A percentile compares a stretch with the other conserved stretches of the same genome.
phyloP scores from a whole-genome alignment of 1,140 invertebrate genomes.

The Panagrolaimus sp. region DNA sequence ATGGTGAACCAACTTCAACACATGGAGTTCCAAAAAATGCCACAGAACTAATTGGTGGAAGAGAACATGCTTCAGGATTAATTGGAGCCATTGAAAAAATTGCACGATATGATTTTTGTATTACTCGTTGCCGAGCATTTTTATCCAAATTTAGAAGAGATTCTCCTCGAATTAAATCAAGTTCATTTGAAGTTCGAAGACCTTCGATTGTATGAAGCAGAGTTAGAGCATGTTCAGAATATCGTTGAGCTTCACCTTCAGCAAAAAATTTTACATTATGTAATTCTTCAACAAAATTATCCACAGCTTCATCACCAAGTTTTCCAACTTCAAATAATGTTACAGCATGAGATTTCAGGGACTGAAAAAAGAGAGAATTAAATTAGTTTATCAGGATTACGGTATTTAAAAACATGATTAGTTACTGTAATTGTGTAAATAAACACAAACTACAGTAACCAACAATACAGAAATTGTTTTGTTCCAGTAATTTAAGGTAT shows the following conservation, averaged over 20 bases:
- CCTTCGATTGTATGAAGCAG: constrained; percentile 75
- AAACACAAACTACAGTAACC: no score
- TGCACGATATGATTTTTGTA: constrained; percentile 84
- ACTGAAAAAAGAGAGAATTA: constrained; percentile 64
- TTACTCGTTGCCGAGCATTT: constrained; percentile 71
- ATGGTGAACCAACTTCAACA: constrained; percentile 69
- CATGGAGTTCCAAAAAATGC: constrained; percentile 71
- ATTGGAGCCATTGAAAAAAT: constrained; percentile 74
- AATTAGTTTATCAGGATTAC: background rate
- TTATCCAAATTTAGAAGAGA: constrained; percentile 79
- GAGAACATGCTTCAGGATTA: constrained; percentile 73
- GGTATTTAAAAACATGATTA: no score
- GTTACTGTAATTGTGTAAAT: no score
- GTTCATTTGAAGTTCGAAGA: constrained; percentile 68
- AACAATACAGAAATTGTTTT: no score
- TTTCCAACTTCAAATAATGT: constrained; percentile 94
- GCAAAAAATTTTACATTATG: constrained; percentile 73
- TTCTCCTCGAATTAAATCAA: constrained; percentile 83
- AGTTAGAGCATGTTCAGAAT: constrained; percentile 84
- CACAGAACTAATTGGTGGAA: constrained; percentile 68
- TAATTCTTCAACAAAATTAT: constrained; percentile 80
- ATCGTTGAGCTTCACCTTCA: constrained; percentile 84
- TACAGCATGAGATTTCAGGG: constrained; percentile 88
- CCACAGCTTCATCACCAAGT: constrained; percentile 82
- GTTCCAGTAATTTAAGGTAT: no score